These are phyloP conservation scores for Calliopsis andreniformis DNA, from an alignment of 1,140 invertebrate species.

Conservation along the genomic window DNA sequence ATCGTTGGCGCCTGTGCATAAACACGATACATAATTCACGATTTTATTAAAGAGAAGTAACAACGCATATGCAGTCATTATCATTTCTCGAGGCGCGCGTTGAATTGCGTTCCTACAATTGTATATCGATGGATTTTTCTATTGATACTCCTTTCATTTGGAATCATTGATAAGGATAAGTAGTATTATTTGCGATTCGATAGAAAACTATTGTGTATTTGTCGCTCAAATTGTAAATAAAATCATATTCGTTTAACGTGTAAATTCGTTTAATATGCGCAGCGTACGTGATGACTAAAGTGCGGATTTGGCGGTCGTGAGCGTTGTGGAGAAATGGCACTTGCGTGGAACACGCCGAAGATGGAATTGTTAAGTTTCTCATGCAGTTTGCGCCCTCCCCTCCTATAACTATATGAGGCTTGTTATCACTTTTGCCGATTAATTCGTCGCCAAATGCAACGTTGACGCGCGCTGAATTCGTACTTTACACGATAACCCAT, in stretches of 20 bases:
- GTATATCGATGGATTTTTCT: constrained; percentile 24
- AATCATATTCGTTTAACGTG: constrained; percentile 70
- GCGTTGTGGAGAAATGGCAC: constrained; percentile 3
- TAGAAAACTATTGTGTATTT: constrained; percentile 68
- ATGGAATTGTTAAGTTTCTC: neutral
- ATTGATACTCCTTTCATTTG: constrained; percentile 60
- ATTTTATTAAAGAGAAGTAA: neutral
- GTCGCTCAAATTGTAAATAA: constrained; percentile 73
- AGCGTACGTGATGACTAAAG: constrained; percentile 30
- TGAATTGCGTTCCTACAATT: neutral
- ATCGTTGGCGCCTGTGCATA: constrained; percentile 10
- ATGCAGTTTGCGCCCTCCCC: neutral
- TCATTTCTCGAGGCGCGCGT: neutral
- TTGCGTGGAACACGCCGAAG: neutral
- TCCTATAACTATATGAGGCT: neutral
- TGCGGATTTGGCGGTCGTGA: constrained; percentile 2
- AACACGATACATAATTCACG: neutral
- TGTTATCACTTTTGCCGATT: neutral
- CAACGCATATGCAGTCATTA: neutral
- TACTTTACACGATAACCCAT: constrained; percentile 32
- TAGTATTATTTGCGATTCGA: constrained; percentile 65
- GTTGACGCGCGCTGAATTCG: constrained; percentile 25
- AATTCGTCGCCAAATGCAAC: neutral
- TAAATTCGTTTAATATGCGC: constrained; percentile 57
- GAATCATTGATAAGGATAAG: constrained; percentile 49